phyloP scores from a whole-genome alignment of 92 coral and sea anemone genomes.

The Galaxea fascicularis region DNA sequence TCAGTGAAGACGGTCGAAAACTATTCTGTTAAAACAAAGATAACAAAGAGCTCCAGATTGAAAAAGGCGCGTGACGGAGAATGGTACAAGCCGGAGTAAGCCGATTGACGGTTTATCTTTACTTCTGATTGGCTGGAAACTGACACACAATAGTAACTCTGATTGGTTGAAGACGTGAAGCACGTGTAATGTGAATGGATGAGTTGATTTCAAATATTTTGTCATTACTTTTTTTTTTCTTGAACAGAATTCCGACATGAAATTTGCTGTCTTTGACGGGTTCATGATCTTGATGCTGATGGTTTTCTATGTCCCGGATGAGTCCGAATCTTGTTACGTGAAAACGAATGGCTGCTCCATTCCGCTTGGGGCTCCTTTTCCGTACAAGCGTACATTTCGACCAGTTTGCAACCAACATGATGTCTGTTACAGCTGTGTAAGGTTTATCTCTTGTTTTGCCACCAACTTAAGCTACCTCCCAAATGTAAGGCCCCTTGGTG shows the following conservation, averaged over 20 bases:
- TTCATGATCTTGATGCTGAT: neutral
- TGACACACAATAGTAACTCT: neutral
- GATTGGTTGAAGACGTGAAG: neutral
- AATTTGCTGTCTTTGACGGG: neutral
- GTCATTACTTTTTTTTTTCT: neutral
- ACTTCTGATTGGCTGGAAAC: neutral
- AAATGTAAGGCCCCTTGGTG: too few relatives aligned
- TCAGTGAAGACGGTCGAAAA: too few relatives aligned
- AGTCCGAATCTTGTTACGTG: constrained; percentile 25
- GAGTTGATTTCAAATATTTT: neutral
- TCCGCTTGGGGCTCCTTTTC: constrained; percentile 60
- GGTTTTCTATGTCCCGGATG: neutral
- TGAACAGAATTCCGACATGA: neutral
- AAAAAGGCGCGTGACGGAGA: too few relatives aligned
- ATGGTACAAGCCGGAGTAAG: too few relatives aligned
- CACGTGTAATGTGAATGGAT: neutral
- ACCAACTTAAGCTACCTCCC: too few relatives aligned
- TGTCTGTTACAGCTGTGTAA: constrained; percentile 91
- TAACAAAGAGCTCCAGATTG: too few relatives aligned
- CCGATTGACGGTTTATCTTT: too few relatives aligned
- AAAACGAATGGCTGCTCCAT: constrained; percentile 79
- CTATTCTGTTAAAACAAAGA: too few relatives aligned
- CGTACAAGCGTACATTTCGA: constrained; percentile 69
- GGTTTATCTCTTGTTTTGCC: neutral
- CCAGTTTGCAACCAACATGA: constrained; percentile 94